Base-by-base conservation (phyloP, 2,888 invertebrate species). In the Loripinus fragilis region DNA sequence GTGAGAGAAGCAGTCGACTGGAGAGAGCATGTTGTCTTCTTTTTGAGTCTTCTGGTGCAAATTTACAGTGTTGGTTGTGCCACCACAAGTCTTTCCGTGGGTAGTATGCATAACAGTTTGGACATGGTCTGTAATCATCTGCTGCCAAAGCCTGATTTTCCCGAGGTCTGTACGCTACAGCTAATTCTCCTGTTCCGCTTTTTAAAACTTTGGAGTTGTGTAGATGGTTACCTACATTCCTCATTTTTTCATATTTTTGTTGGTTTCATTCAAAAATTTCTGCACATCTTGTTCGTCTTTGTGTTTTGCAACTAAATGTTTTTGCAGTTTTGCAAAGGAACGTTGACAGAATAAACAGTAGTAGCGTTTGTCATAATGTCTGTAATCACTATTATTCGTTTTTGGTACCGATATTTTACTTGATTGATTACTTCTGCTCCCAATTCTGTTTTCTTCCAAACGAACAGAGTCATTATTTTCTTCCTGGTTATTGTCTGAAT, bases 111-210 rank as follows among this genome's bases (percentile, higher is more conserved):
- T 38, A 65, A 35, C 65, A 65, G 5, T 8, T 8, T 1, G 65
- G 65, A 35, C 65, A 65, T n/a, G 65, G 65, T n/a, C 65, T 23
- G 23, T 65, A 65, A 3, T 33, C 5, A 20, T 65, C 65, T 20
- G 41, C 5, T 23, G 10, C 10, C 7, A 5, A 5, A 5, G 33
- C 65, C 2, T 65, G 7, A 8, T 20, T 35, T 5, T 35, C 35
- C 15, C 23, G 2, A n/a, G 65, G 65, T 17, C 65, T 25, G 28
- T 65, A 65, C 35, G 10, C 3, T 3, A 65, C 65, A 28, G 23
- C 20, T 2, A 65, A 17, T 5, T 65, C 20, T 23, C 35, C 65
- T 20, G 23, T 28, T 28, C 55, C 12, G 2, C 23, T 55, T 28
- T 28, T 55, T 28, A 55, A 55, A 10, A 55, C 55, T 5, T 23